Evolutionary conservation across 64 coral and sea anemone species (phyloP).

Genomic region (Anthopleura sola): DNA sequence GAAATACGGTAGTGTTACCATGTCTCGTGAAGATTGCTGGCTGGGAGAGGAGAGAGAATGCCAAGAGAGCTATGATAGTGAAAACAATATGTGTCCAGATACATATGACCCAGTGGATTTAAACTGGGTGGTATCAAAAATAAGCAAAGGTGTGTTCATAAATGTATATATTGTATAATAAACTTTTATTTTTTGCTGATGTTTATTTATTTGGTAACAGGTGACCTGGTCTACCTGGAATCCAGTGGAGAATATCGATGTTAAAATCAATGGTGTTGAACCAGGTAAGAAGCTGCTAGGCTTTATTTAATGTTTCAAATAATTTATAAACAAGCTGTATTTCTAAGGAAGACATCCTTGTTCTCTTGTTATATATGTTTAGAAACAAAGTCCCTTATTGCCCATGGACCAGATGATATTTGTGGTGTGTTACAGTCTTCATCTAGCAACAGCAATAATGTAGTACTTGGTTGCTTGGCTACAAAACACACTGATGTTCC

Average conservation of each 20-base stretch:
- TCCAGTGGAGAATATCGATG: neutral
- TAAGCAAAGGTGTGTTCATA: neutral
- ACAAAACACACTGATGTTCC: neutral
- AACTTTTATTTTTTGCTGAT: neutral
- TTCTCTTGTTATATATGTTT: constrained; percentile 2
- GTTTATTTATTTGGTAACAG: neutral
- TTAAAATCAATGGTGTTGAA: neutral
- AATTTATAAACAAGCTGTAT: neutral
- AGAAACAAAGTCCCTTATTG: constrained; percentile 22
- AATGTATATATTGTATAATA: neutral
- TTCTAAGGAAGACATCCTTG: neutral
- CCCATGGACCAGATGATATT: neutral
- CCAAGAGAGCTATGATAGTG: neutral
- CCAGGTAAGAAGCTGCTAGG: neutral
- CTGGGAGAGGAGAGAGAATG: neutral
- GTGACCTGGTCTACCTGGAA: neutral
- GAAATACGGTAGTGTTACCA: neutral
- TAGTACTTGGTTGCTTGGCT: constrained; percentile 17
- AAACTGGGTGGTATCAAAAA: neutral
- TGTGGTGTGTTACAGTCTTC: constrained; percentile 6
- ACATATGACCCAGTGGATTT: neutral
- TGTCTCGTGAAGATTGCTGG: constrained; percentile 8
- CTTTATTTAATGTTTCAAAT: neutral
- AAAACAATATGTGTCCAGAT: neutral
- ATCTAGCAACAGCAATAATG: neutral